Percentiles rank a stretch among this genome's conserved stretches.
These are phyloP conservation scores for Formicarius rufipectus DNA, from an alignment of 2,113 vertebrate genomes.

Conservation along the genomic window DNA sequence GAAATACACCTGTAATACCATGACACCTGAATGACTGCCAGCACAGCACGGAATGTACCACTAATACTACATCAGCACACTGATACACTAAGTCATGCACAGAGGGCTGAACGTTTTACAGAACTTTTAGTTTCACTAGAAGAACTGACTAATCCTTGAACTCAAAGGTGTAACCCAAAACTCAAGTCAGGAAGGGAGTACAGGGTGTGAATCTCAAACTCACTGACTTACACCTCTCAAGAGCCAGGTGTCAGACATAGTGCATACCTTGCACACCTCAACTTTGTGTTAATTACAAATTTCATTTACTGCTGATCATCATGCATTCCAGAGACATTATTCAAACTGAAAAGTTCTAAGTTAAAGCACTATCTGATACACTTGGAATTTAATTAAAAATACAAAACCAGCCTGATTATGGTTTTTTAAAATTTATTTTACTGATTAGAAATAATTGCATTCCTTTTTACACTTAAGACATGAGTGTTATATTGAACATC, in stretches of 20 bases:
- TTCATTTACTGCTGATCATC: neutral
- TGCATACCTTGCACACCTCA: neutral
- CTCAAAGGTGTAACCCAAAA: neutral
- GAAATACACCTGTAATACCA: neutral
- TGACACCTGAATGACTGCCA: neutral
- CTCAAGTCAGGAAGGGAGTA: neutral
- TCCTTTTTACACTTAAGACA: neutral
- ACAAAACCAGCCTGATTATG: neutral
- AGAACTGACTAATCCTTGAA: neutral
- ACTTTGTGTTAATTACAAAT: neutral
- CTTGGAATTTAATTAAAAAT: neutral
- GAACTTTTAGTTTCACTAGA: neutral
- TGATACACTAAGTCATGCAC: neutral
- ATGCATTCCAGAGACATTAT: neutral
- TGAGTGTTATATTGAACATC: neutral
- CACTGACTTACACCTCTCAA: neutral
- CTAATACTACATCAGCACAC: neutral
- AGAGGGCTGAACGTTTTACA: neutral
- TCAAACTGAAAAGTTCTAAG: neutral
- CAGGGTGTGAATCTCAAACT: neutral
- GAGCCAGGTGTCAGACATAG: neutral
- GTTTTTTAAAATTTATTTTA: neutral
- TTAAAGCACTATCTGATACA: neutral
- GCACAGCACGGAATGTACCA: neutral
- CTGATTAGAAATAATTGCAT: neutral